Evolutionary conservation across 2,113 vertebrate species (phyloP).

Genomic region (Microtus montanus): DNA sequence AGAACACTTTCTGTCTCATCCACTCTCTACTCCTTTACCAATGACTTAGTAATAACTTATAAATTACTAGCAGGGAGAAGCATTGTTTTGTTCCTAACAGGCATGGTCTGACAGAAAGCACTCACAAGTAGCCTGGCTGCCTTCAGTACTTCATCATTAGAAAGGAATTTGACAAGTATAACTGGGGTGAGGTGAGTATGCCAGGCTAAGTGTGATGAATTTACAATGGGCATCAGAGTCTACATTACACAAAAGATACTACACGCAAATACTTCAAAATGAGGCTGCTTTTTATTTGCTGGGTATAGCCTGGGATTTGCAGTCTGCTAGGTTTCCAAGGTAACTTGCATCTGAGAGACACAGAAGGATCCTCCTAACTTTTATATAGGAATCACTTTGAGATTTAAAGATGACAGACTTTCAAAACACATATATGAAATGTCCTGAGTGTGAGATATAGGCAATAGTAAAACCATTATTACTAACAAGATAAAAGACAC

Average conservation of each 20-base stretch:
- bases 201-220: not conserved
- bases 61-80: slow-evolving; percentile 33
- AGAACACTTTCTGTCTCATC: not conserved
- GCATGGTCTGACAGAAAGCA: not conserved
- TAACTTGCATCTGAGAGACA: slow-evolving; percentile 55
- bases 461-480: slow-evolving; percentile 17
- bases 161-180: slow-evolving; percentile 37
- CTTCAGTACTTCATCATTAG: slow-evolving; percentile 34
- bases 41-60: slow-evolving; percentile 6
- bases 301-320: slow-evolving; percentile 29
- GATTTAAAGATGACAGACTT: slow-evolving; percentile 50
- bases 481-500: slow-evolving; percentile 7
- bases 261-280: not conserved
- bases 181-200: not conserved
- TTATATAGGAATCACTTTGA: slow-evolving; percentile 43
- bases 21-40: not conserved
- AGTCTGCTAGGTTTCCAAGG: slow-evolving; percentile 63
- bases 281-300: slow-evolving; percentile 24
- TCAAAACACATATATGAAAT: slow-evolving; percentile 42
- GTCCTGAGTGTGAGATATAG: not conserved
- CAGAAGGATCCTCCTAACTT: slow-evolving; percentile 31
- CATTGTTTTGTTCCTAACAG: slow-evolving; percentile 25
- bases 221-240: not conserved
- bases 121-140: not conserved
- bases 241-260: not conserved